Conservation (phyloP, 53 echinoderm and acorn worm genomes). For the Holothuria leucospilota region DNA sequence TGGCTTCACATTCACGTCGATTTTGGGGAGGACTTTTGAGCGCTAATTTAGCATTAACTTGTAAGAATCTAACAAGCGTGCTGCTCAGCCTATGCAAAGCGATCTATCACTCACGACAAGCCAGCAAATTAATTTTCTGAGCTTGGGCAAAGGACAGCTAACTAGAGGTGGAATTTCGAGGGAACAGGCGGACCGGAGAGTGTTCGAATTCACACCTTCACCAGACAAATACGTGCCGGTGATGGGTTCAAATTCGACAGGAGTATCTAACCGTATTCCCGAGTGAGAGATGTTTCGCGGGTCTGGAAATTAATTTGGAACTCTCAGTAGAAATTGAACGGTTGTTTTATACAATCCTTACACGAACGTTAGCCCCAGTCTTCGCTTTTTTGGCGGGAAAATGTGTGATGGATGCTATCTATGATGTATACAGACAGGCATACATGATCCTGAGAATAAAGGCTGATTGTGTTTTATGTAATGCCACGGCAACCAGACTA, state of each 20-base stretch:
- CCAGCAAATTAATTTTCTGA: constrained; percentile 44
- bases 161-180: constrained; percentile 31
- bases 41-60: constrained; percentile 15
- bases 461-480: constrained; percentile 20
- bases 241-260: constrained; percentile 39
- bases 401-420: constrained; percentile 28
- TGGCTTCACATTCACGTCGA: background rate
- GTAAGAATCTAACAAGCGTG: constrained; percentile 41
- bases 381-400: constrained; percentile 2
- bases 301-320: constrained; percentile 52
- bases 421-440: constrained; percentile 29
- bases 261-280: constrained; percentile 37
- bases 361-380: constrained; percentile 40
- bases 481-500: constrained; percentile 13
- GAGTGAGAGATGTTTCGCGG: constrained; percentile 43
- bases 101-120: constrained; percentile 50
- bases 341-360: constrained; percentile 53
- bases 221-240: constrained; percentile 44
- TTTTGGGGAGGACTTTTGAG: constrained; percentile 10
- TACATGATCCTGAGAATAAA: constrained; percentile 29
- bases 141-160: constrained; percentile 33
- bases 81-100: constrained; percentile 36
- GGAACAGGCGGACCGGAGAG: constrained; percentile 25
- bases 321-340: constrained; percentile 39
- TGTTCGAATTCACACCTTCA: constrained; percentile 48